Conservation (phyloP, 2,113 vertebrate genomes). For the Trachemys scripta region DNA sequence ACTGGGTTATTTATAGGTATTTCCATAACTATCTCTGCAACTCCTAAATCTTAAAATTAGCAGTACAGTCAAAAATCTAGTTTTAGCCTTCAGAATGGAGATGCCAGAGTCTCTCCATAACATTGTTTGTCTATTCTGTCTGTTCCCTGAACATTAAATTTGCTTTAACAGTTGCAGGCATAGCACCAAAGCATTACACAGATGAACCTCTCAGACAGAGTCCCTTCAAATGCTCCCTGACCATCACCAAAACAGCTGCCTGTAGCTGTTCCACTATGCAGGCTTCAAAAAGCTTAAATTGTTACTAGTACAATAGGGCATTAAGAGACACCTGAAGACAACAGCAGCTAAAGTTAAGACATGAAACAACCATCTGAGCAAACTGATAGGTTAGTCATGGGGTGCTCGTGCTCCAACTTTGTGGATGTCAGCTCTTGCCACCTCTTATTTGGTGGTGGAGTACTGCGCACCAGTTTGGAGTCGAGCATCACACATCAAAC, state of each 20-base stretch:
- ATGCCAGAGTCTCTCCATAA: slow-evolving; percentile 7
- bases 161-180: not conserved
- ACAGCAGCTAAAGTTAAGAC: no score
- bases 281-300: not conserved
- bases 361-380: no score
- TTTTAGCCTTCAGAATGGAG: slow-evolving; percentile 43
- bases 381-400: no score
- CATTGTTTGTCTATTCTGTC: not conserved
- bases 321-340: not conserved
- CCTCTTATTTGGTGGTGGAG: no score
- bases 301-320: not conserved
- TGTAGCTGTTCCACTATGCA: not conserved
- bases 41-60: not conserved
- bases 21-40: not conserved
- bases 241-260: not conserved
- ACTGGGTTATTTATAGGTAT: not conserved
- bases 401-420: no score
- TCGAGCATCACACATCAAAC: no score
- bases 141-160: not conserved
- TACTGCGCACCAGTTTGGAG: no score
- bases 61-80: slow-evolving; percentile 22
- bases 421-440: no score
- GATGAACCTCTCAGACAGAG: not conserved
- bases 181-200: not conserved
- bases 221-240: not conserved